Percentiles rank a stretch among this genome's conserved stretches.
Conservation (phyloP, 2,888 invertebrate species). For the Diplazon laetatorius region DNA sequence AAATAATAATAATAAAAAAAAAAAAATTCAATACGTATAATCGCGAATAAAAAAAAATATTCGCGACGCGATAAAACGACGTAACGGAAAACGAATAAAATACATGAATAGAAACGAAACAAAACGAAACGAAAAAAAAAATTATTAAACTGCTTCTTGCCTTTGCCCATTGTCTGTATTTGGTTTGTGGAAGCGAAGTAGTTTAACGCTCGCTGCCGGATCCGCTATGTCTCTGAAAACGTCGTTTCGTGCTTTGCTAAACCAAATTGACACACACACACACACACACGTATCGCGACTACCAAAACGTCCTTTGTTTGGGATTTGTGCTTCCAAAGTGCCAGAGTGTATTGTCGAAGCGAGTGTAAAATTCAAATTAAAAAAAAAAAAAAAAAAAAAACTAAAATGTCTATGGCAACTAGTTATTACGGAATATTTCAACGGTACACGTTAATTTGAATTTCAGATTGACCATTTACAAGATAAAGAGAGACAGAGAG, state of each 20-base stretch:
- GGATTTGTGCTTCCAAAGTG: constrained; percentile 37
- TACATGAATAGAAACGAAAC: not conserved
- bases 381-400: no score
- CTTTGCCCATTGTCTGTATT: constrained; percentile 79
- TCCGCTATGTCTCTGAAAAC: constrained; percentile 81
- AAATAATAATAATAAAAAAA: no score
- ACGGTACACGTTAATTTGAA: constrained; percentile 21
- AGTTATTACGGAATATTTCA: constrained; percentile 42
- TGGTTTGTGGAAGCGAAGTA: constrained; percentile 80
- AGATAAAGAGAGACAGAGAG: no score
- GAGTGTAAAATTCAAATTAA: no score
- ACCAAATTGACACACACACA: constrained; percentile 47
- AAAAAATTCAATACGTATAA: no score
- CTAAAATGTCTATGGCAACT: constrained; percentile 33
- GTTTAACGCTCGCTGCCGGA: constrained; percentile 79
- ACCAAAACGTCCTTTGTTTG: constrained; percentile 5
- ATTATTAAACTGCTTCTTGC: constrained; percentile 78
- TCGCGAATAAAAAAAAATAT: no score
- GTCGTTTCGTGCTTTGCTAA: constrained; percentile 61
- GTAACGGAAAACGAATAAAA: constrained; percentile 1
- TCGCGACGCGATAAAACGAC: constrained; percentile 26
- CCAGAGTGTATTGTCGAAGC: constrained; percentile 48
- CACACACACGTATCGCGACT: not conserved
- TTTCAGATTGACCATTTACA: no score
- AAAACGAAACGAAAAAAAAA: not conserved